phyloP scores from a whole-genome alignment of 64 coral and sea anemone genomes.

The Pocillopora verrucosa region DNA sequence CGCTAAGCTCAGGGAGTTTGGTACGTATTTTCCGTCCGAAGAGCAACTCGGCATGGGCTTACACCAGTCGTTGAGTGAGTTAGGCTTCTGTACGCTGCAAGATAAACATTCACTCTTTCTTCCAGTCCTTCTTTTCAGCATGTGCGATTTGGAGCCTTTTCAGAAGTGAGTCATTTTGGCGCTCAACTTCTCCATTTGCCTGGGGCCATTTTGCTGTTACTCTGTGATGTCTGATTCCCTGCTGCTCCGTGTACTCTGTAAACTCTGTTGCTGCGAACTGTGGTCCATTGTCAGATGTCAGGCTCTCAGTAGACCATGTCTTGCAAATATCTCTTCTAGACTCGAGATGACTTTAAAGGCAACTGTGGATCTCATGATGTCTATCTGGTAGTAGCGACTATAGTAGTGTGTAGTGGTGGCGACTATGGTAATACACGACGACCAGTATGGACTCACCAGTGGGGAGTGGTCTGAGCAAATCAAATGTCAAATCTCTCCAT shows the following conservation, averaged over 20 bases:
- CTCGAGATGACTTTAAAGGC: background rate
- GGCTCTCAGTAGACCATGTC: background rate
- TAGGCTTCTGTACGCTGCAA: constrained; percentile 7
- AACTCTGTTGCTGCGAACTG: background rate
- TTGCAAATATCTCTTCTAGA: background rate
- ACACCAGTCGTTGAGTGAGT: constrained; percentile 6
- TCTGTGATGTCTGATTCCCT: constrained; percentile 10
- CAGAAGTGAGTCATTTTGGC: constrained; percentile 3
- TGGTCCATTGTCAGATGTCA: constrained; percentile 23
- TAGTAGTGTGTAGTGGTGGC: background rate
- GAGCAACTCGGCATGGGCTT: constrained; percentile 12
- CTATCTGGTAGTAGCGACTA: constrained; percentile 6
- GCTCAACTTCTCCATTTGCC: constrained; percentile 24
- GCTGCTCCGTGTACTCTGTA: background rate
- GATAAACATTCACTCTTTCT: constrained; percentile 10
- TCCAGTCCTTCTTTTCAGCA: constrained; percentile 22
- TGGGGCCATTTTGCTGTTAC: constrained; percentile 9
- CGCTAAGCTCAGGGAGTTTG: constrained; percentile 13
- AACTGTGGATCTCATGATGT: constrained; percentile 9
- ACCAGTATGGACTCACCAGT: background rate
- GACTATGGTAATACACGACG: background rate
- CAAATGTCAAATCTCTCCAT: background rate
- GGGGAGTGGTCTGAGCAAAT: background rate
- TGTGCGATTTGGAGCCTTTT: constrained; percentile 14
- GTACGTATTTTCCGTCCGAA: constrained; percentile 6